These are phyloP conservation scores for Drosophila suboccidentalis DNA, from an alignment of 2,888 invertebrate species.

Conservation along the genomic window DNA sequence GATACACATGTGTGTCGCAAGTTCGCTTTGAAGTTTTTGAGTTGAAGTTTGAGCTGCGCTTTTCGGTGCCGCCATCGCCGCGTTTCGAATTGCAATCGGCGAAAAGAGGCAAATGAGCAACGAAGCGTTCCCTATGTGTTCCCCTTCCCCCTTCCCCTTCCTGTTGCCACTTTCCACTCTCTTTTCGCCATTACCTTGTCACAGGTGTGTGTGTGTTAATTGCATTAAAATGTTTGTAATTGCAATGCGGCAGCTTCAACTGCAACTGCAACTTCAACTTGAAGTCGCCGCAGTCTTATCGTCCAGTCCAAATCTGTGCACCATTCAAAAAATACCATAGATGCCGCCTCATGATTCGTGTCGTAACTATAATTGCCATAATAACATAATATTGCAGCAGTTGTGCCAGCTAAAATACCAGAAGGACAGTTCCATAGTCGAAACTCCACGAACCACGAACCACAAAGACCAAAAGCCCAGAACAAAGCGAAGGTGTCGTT, in stretches of 20 bases:
- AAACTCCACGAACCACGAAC: background rate
- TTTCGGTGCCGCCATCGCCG: conserved; percentile 56
- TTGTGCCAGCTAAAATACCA: conserved; percentile 30
- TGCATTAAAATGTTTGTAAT: conserved; percentile 85
- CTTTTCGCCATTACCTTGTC: conserved; percentile 19
- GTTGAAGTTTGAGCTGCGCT: conserved; percentile 57
- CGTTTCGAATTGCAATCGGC: conserved; percentile 73
- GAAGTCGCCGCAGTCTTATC: conserved; percentile 35
- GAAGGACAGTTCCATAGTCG: conserved; percentile 11
- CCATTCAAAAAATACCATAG: conserved; percentile 71
- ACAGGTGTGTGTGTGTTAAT: conserved; percentile 81
- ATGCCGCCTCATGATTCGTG: conserved; percentile 73
- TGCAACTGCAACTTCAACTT: background rate
- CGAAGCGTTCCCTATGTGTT: conserved; percentile 34
- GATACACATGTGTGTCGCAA: conserved; percentile 34
- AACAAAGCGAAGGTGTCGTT: conserved; percentile 55
- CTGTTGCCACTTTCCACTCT: background rate
- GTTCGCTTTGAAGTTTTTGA: conserved; percentile 20
- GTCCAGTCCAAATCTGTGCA: conserved; percentile 54
- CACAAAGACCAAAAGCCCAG: background rate
- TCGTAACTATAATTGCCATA: conserved; percentile 79
- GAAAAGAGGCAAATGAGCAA: conserved; percentile 71
- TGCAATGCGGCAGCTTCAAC: conserved; percentile 67
- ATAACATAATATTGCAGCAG: conserved; percentile 76
- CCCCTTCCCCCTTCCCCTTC: too few species aligned